These are phyloP conservation scores for Nixonia krombeini DNA, from an alignment of 1,140 invertebrate species.

Conservation along the genomic window DNA sequence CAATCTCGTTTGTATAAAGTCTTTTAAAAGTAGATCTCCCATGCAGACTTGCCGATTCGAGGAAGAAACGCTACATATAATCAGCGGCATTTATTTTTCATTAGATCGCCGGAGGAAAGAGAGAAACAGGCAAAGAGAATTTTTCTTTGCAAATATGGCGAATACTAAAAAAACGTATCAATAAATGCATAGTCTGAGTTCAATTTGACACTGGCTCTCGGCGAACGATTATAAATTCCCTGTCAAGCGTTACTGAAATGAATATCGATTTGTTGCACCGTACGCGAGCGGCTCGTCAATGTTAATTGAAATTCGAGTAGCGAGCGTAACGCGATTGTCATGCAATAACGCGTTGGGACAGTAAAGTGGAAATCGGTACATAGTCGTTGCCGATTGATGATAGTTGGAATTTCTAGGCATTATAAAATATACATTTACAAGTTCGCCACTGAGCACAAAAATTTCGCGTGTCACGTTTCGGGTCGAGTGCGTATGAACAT, in stretches of 20 bases:
- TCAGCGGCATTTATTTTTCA: too few species aligned
- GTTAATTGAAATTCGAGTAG: conserved; percentile 56
- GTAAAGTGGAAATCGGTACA: conserved; percentile 20
- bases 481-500: too few species aligned
- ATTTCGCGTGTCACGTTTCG: too few species aligned
- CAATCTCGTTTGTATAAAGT: conserved; percentile 8
- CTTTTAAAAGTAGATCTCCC: conserved; percentile 2
- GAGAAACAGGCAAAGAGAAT: too few species aligned
- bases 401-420: conserved; percentile 16
- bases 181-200: too few species aligned
- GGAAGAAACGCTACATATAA: too few species aligned
- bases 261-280: conserved; percentile 47
- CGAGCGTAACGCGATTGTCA: conserved; percentile 45
- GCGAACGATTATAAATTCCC: conserved; percentile 38
- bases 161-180: too few species aligned
- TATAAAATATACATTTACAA: conserved; percentile 13
- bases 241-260: conserved; percentile 46
- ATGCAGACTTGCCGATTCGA: too few species aligned
- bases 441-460: too few species aligned
- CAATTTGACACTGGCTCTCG: conserved; percentile 24
- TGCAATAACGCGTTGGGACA: conserved; percentile 41
- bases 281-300: conserved; percentile 39
- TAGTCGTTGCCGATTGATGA: conserved; percentile 20
- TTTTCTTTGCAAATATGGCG: too few species aligned
- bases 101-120: too few species aligned